A percentile compares a stretch with the other conserved stretches of the same genome.
Conservation (phyloP, 2,888 invertebrate genomes). For the Auanema freiburgensis region DNA sequence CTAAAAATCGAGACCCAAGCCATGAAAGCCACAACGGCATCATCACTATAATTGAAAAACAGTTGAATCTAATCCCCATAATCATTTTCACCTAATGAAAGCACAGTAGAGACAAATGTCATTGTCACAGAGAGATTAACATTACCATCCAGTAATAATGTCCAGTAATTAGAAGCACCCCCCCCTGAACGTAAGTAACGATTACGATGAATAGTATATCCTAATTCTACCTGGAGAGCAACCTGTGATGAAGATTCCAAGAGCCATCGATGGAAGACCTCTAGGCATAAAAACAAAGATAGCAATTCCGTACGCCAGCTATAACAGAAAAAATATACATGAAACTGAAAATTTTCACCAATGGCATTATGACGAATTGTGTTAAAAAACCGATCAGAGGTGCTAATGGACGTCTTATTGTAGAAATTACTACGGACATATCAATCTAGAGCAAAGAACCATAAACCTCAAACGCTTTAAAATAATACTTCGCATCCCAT, state of each 20-base stretch:
- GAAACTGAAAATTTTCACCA: constrained; percentile 64
- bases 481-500: constrained; percentile 61
- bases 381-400: constrained; percentile 68
- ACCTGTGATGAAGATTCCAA: constrained; percentile 65
- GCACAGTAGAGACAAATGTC: constrained; percentile 86
- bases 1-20: constrained; percentile 65
- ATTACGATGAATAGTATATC: not conserved
- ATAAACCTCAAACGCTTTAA: not conserved
- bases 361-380: constrained; percentile 70
- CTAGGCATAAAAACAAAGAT: constrained; percentile 49
- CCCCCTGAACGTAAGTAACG: constrained; percentile 69
- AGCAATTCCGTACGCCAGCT: constrained; percentile 61
- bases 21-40: constrained; percentile 70
- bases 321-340: constrained; percentile 17
- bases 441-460: constrained; percentile 49
- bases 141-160: constrained; percentile 86
- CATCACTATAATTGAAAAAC: constrained; percentile 64
- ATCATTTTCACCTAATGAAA: constrained; percentile 75
- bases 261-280: constrained; percentile 56
- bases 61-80: constrained; percentile 39
- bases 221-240: constrained; percentile 39
- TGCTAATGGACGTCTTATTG: constrained; percentile 67
- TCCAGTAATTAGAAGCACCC: constrained; percentile 95
- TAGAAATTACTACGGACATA: constrained; percentile 56
- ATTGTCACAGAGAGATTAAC: constrained; percentile 89